A percentile compares a stretch with the other conserved stretches of the same genome.
Evolutionary conservation across 2,888 invertebrate genomes (phyloP).

Genomic region (Apomyelois bistriatella): DNA sequence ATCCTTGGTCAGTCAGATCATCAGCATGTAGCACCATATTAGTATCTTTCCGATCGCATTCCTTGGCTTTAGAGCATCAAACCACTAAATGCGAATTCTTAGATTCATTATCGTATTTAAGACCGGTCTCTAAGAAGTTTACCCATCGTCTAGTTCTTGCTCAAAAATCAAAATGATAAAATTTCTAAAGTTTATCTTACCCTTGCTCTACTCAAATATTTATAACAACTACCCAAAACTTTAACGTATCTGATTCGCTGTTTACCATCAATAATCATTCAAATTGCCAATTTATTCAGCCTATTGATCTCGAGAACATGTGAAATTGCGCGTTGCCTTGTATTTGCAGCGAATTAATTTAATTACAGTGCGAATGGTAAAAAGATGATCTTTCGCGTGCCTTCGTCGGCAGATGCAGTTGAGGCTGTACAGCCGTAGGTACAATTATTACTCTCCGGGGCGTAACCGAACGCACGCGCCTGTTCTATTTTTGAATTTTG

Average conservation of each 20-base stretch:
- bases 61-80: too few species aligned
- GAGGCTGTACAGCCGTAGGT: constrained; percentile 25
- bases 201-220: too few species aligned
- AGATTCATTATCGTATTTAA: too few species aligned
- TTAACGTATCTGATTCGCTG: not conserved
- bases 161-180: too few species aligned
- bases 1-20: too few species aligned
- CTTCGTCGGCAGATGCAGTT: constrained; percentile 46
- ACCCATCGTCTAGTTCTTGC: too few species aligned
- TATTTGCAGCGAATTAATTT: constrained; percentile 10
- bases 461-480: constrained; percentile 41
- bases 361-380: constrained; percentile 23
- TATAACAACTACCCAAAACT: too few species aligned
- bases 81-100: too few species aligned
- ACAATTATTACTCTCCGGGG: constrained; percentile 37
- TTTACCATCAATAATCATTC: not conserved
- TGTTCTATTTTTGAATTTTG: constrained; percentile 51
- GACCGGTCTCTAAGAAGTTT: too few species aligned
- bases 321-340: constrained; percentile 3
- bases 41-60: too few species aligned
- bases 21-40: too few species aligned
- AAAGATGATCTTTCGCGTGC: constrained; percentile 47
- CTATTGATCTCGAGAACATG: constrained; percentile 1
- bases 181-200: too few species aligned
- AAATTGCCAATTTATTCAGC: not conserved